Conservation (phyloP, 2,113 vertebrate species). For the Helogale parvula region DNA sequence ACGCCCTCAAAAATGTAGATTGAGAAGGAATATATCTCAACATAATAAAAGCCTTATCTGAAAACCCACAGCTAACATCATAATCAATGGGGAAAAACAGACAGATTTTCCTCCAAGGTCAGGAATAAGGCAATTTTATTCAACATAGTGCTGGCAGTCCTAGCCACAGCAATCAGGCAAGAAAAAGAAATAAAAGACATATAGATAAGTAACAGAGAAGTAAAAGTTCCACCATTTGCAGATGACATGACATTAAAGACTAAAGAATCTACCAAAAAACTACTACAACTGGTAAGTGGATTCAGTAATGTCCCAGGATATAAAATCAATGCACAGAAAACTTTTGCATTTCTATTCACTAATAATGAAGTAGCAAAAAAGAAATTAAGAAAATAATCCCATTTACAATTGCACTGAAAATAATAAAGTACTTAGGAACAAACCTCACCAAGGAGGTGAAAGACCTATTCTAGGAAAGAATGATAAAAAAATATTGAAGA, state of each 20-base stretch:
- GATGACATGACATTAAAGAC: not conserved
- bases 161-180: not conserved
- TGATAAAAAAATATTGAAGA: not conserved
- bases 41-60: not conserved
- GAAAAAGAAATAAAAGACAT: not conserved
- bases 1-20: not conserved
- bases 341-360: not conserved
- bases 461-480: not conserved
- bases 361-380: not conserved
- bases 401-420: not conserved
- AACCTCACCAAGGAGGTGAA: not conserved
- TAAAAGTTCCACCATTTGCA: not conserved
- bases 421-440: not conserved
- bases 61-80: not conserved
- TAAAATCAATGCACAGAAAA: not conserved
- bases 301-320: not conserved
- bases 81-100: not conserved
- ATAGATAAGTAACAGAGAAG: not conserved
- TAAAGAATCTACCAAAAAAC: not conserved
- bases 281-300: not conserved
- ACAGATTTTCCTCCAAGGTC: not conserved
- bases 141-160: not conserved
- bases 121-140: not conserved
- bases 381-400: not conserved
- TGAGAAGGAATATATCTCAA: not conserved